Conservation (phyloP, 2,113 vertebrate species). For the Forbesichthys agassizii region DNA sequence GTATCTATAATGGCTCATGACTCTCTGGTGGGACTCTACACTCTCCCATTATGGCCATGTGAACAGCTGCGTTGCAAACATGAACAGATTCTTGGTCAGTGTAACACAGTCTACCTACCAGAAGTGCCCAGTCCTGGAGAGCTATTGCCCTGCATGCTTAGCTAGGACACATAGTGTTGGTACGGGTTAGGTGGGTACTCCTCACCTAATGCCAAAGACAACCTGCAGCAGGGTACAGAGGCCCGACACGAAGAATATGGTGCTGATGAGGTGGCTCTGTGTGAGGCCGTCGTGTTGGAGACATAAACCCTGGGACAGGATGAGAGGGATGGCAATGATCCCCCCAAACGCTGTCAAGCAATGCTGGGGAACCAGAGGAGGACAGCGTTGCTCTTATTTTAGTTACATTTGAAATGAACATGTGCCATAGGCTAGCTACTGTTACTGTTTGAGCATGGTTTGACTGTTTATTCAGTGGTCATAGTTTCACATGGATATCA, state of each 20-base stretch:
- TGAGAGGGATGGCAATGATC: slow-evolving; percentile 88
- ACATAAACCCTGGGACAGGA: slow-evolving; percentile 89
- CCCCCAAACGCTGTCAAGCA: slow-evolving; percentile 92
- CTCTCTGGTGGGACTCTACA: no score
- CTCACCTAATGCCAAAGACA: slow-evolving; percentile 90
- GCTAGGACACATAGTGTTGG: no score
- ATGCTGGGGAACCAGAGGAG: slow-evolving; percentile 76
- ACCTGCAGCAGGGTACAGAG: slow-evolving; percentile 94
- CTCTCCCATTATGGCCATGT: no score
- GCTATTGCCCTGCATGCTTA: no score
- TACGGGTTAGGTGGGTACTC: not conserved
- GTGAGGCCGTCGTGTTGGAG: slow-evolving; percentile 90
- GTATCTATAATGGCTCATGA: no score
- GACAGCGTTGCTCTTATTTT: not conserved
- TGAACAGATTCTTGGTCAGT: no score
- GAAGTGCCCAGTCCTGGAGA: not conserved
- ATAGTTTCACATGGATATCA: no score
- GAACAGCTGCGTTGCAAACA: no score
- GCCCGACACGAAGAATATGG: slow-evolving; percentile 94
- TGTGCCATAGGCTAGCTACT: not conserved
- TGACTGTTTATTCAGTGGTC: no score
- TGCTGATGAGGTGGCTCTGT: slow-evolving; percentile 94
- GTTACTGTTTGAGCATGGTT: not conserved
- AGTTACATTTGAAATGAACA: not conserved
- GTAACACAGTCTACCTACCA: no score